Evolutionary conservation across 2,113 vertebrate genomes (phyloP), one percentile per base, ranked within the genome.

Genomic region (Sapajus apella): DNA sequence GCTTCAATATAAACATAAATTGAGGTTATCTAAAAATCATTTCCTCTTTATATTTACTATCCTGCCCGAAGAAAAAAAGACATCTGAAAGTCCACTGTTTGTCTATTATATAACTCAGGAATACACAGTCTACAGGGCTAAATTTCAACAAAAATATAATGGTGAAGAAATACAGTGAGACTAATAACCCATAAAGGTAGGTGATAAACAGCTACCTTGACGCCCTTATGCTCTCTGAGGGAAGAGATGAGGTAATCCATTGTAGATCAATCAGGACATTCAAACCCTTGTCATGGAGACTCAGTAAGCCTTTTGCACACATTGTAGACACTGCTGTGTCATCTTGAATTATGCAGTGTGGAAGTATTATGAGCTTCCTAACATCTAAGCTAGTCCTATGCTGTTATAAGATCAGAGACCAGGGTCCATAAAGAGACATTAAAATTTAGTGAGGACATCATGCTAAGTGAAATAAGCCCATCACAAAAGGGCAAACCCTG

Each of bases 1-100:
- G 30, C 55, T 85, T 90, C 90, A 87, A 80, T 81, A 66, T 37
- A 90, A 96, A 64, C 20, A 94, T 6, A 84, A 75, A 68, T n/a
- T 72, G 81, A 92, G 68, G 37, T 76, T 84, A 76, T 55, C 75
- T 87, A 80, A n/a, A 87, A 92, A 94, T 45, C 5, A 90, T 73
- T 88, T 79, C 25, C 50, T 37, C 2, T 47, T 76, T 43, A 84
- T 72, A 47, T 37, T 87, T 87, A 56, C 50, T 75, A 43, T 84
- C 10, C 40, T 90, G 55, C 11, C 35, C 55, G 35, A 25, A 93
- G 27, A 72, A 95, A 90, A 75, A 75, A 18, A 72, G 16, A 58
- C 23, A 70, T 20, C 5, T 76, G 9, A 27, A 55, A 90, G 61
- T 10, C 27, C 43, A 66, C 40, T 73, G 45, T 68, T 72, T 89